These are phyloP conservation scores for Prionace glauca DNA, from an alignment of 2,797 vertebrate genomes.

Conservation along the genomic window DNA sequence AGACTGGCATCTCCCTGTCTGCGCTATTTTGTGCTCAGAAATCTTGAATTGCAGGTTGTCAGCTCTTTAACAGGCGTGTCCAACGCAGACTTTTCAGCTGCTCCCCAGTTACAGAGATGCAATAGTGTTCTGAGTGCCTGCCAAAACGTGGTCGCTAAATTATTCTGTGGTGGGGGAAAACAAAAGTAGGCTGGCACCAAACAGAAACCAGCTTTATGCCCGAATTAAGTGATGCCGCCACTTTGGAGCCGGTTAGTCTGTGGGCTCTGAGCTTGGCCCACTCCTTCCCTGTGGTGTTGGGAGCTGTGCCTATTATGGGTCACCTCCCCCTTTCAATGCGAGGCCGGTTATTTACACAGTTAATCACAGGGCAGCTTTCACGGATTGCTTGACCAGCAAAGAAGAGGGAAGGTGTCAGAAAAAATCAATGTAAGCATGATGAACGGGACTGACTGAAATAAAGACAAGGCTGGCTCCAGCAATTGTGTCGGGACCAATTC, in stretches of 20 bases:
- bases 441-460: background rate
- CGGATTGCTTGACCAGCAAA: background rate
- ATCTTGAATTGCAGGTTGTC: background rate
- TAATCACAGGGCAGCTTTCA: background rate
- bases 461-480: background rate
- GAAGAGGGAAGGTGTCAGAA: background rate
- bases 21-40: background rate
- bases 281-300: background rate
- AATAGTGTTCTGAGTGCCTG: background rate
- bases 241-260: background rate
- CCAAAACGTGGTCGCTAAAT: background rate
- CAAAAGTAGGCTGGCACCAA: conserved; percentile 4
- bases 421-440: background rate
- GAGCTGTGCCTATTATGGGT: background rate
- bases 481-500: background rate
- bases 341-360: background rate
- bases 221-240: background rate
- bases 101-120: background rate
- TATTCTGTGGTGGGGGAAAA: background rate
- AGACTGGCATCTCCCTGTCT: background rate
- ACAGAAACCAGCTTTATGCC: background rate
- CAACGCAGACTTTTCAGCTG: background rate
- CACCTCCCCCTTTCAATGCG: background rate
- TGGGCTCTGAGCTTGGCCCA: background rate
- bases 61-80: background rate